Evolutionary conservation across 2,113 vertebrate species (phyloP), one percentile per base, ranked within the genome.

Genomic region (Egretta garzetta): DNA sequence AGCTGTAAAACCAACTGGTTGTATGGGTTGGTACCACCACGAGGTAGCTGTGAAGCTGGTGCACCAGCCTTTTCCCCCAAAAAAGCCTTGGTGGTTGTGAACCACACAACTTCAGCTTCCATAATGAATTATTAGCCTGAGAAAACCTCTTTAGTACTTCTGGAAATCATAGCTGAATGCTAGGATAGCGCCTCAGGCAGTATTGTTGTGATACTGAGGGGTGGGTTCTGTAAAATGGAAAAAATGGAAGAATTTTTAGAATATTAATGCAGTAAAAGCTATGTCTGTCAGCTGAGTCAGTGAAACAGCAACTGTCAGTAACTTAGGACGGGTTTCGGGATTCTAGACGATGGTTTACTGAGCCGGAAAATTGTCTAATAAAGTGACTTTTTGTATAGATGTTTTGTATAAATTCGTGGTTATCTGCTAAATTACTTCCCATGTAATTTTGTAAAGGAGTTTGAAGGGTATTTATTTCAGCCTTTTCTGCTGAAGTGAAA

Each of bases 281-380:
- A 4, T 12, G 6, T 43, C 59, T 93, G 55, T 85, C 59, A 79
- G 18, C 53, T 35, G 68, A 86, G 41, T 35, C 41, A 50, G 50
- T 66, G 41, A 66, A 55, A 82, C 6, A 47, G 37, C 32, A 86
- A 47, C 72, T 50, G 71, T 47, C 2, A 5, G 33, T 83, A 86
- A 66, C 23, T 80, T 74, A 59, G 12, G 43, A 37, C 10, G 47
- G 18, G 20, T 71, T 37, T 80, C 64, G 64, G 94, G 64, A 59
- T 62, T 74, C 72, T 53, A 80, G 28, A 75, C 35, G 71, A 73
- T 68, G 66, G 33, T 75, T 90, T 93, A 82, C 62, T 93, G 91
- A 93, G 47, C 66, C 62, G 76, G 79, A 88, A 93, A 88, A 86
- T 80, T 86, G 62, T 60, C 35, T 80, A 72, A 92, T 94, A 67